These are phyloP conservation scores for Sarcoramphus papa DNA, from an alignment of 2,797 vertebrate species.

Conservation along the genomic window DNA sequence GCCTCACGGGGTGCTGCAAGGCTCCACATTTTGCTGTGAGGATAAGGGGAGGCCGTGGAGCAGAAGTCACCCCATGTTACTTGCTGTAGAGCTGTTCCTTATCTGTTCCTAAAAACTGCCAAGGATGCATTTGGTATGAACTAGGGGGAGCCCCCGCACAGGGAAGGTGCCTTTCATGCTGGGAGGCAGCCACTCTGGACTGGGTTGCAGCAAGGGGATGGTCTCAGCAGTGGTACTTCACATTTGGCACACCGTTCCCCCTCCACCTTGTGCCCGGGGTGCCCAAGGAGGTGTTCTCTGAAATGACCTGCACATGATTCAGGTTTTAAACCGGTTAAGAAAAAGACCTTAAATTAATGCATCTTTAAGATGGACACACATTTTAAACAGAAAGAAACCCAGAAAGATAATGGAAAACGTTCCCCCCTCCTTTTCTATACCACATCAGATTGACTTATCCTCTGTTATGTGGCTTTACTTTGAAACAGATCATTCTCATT, in stretches of 20 bases:
- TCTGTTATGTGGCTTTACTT: conserved; percentile 60
- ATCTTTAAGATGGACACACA: not conserved
- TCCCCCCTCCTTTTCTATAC: not conserved
- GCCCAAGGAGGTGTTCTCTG: not conserved
- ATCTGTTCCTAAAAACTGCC: not conserved
- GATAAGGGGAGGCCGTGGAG: not conserved
- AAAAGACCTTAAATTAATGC: not conserved
- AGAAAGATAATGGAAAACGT: conserved; percentile 43
- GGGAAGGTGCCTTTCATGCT: not conserved
- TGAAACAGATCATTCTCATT: conserved; percentile 62
- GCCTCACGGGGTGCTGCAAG: not conserved
- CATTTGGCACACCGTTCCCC: not conserved
- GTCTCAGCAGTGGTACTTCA: not conserved
- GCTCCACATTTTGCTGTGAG: not conserved
- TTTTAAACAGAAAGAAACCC: conserved; percentile 17
- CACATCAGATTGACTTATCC: conserved; percentile 41
- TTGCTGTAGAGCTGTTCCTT: not conserved
- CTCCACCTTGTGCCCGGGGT: rapidly evolving
- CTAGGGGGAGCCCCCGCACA: not conserved
- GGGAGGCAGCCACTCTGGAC: not conserved
- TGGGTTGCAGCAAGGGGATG: not conserved
- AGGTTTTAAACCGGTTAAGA: not conserved
- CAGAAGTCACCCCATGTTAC: not conserved
- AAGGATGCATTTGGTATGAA: not conserved
- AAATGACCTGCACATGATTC: not conserved